A percentile compares a stretch with the other conserved stretches of the same genome.
Conservation (phyloP, 2,888 invertebrate species). For the Perithous albicinctus region DNA sequence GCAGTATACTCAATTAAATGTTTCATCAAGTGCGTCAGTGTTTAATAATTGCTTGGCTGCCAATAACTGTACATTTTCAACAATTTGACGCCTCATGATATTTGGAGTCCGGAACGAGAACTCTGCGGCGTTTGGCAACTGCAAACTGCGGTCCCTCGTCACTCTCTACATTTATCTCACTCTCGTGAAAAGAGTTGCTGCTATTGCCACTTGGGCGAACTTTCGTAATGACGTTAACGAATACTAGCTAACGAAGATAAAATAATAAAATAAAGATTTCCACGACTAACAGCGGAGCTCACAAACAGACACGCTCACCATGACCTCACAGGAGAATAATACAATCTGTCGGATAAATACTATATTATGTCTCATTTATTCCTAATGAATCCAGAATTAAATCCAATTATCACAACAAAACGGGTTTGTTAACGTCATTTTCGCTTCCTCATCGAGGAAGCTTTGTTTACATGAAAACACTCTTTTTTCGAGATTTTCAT, state of each 20-base stretch:
- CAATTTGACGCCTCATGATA: background rate
- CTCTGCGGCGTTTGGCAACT: slow-evolving; percentile 6
- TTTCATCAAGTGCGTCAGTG: background rate
- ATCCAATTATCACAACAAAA: background rate
- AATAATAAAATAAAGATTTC: slow-evolving; percentile 4
- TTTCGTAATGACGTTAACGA: slow-evolving; percentile 54
- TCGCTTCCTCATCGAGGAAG: no score
- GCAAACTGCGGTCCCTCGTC: background rate
- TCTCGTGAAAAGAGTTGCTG: slow-evolving; percentile 11
- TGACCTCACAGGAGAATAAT: background rate
- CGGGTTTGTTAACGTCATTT: background rate
- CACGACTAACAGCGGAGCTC: background rate
- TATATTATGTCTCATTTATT: background rate
- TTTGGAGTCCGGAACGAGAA: background rate
- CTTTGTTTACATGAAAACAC: no score
- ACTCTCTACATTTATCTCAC: background rate
- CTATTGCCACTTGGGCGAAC: slow-evolving; percentile 45
- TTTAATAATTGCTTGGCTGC: background rate
- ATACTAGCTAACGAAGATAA: slow-evolving; percentile 38
- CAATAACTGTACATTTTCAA: background rate
- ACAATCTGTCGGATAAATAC: background rate
- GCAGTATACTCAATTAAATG: background rate
- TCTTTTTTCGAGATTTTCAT: no score
- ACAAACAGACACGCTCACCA: background rate
- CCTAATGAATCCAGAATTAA: background rate